Evolutionary conservation across 2,888 invertebrate species (phyloP).

Genomic region (Apotomis turbidana): DNA sequence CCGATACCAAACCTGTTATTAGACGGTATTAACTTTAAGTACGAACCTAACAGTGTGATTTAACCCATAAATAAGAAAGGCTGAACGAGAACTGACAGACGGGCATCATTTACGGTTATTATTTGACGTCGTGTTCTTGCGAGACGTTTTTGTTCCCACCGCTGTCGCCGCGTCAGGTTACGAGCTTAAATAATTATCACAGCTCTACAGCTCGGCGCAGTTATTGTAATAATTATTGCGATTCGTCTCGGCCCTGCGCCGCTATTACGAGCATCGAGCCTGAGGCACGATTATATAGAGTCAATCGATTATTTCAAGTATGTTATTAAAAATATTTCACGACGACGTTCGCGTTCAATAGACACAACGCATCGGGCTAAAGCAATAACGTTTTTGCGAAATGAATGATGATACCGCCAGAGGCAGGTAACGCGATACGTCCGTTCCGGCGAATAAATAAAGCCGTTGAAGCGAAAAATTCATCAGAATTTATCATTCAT

Average conservation of each 20-base stretch:
- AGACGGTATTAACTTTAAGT: constrained; percentile 3
- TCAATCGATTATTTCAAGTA: constrained; percentile 73
- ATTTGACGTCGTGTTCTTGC: constrained; percentile 35
- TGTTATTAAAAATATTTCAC: constrained; percentile 71
- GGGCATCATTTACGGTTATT: constrained; percentile 26
- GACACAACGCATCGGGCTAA: constrained; percentile 57
- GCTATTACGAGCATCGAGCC: constrained; percentile 50
- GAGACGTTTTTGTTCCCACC: constrained; percentile 37
- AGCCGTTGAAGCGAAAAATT: constrained; percentile 74
- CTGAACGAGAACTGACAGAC: constrained; percentile 17
- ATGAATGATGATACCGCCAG: constrained; percentile 70
- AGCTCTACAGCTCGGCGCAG: constrained; percentile 46
- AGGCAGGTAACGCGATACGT: constrained; percentile 70
- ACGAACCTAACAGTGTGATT: background rate
- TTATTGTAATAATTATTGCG: constrained; percentile 64
- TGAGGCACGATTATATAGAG: constrained; percentile 67
- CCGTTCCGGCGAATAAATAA: constrained; percentile 71
- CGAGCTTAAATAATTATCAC: constrained; percentile 55
- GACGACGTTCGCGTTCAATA: constrained; percentile 54
- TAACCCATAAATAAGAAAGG: background rate
- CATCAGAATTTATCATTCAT: constrained; percentile 68
- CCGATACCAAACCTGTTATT: background rate
- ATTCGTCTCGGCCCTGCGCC: constrained; percentile 61
- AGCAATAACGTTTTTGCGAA: constrained; percentile 70
- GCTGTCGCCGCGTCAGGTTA: constrained; percentile 43